A percentile compares a stretch with the other conserved stretches of the same genome.
Evolutionary conservation across 1,140 invertebrate genomes (phyloP).

Genomic region (Lethocerus indicus): DNA sequence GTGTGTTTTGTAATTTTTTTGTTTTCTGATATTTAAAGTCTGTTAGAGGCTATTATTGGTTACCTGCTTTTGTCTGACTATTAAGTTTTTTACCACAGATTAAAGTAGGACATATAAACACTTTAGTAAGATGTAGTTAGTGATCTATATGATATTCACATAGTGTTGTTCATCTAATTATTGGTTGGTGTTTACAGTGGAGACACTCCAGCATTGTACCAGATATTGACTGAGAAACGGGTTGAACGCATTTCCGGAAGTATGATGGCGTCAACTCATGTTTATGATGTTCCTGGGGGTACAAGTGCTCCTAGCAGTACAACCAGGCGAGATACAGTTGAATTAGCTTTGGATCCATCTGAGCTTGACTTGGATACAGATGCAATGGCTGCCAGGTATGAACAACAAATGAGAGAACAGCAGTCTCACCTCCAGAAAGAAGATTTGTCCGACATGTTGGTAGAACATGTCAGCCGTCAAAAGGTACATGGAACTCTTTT

Average conservation of each 20-base stretch:
- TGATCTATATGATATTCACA: no score
- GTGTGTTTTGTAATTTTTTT: no score
- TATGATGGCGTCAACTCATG: constrained; percentile 98
- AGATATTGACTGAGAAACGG: constrained; percentile 87
- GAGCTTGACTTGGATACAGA: constrained; percentile 91
- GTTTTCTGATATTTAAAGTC: no score
- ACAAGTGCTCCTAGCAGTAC: constrained; percentile 26
- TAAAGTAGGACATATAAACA: no score
- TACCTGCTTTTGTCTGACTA: no score
- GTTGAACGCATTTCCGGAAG: constrained; percentile 74
- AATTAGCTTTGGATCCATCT: constrained; percentile 91
- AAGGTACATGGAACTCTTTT: no score
- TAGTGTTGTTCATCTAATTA: neutral
- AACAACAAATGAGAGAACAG: constrained; percentile 86
- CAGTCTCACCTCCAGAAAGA: constrained; percentile 77
- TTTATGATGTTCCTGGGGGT: constrained; percentile 51
- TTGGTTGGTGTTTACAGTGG: constrained; percentile 30
- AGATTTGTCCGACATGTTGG: constrained; percentile 96
- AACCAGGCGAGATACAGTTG: constrained; percentile 46
- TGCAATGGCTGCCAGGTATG: constrained; percentile 91
- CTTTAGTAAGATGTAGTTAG: no score
- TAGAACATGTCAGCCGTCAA: constrained; percentile 90
- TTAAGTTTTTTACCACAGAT: no score
- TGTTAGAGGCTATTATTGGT: no score
- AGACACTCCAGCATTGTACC: constrained; percentile 81